Evolutionary conservation across 1,140 invertebrate genomes (phyloP), one percentile per base, ranked within the genome.

Genomic region (Callitettix versicolor): DNA sequence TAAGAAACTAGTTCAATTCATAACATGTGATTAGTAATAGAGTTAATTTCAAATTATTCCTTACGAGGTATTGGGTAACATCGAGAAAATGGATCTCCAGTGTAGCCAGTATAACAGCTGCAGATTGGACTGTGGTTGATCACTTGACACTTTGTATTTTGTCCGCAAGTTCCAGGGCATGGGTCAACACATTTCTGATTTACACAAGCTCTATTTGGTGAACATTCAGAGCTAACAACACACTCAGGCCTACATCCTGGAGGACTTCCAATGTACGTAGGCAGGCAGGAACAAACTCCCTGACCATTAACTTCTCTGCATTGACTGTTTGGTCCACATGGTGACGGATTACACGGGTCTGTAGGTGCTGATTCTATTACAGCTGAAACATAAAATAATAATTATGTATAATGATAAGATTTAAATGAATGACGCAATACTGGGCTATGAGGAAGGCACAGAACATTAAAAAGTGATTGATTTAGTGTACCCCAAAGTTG

Each of bases 261-360:
- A 14, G 72, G 72, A 57, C 66, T 67, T 47, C 75, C 74, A 53
- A 71, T 65, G 58, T 72, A 73, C 9, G 67, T 67, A 15, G 69
- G 63, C 38, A 74, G 53, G 60, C 78, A 80, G 4, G 66, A 64
- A 58, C 76, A 77, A 7, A 71, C 67, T 3, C 73, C 72, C 48
- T 68, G 68, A 17, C 72, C 72, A 61, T 72, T 69, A 42, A 71
- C 66, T 40, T 72, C 69, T 55, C 65, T 67, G 59, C n/a, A n/a
- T n/a, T n/a, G n/a, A n/a, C n/a, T n/a, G n/a, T n/a, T n/a, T n/a
- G n/a, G n/a, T n/a, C n/a, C 75, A 66, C 84, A 87, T 3, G 84
- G 84, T 34, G 79, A 80, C n/a, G 81, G 80, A 47, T 72, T 71
- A 63, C 84, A 87, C 3, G 74, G 71, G 53, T 73, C 62, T 40